Base-by-base conservation (phyloP, 1,140 invertebrate species). In the Brachystomella parvula region DNA sequence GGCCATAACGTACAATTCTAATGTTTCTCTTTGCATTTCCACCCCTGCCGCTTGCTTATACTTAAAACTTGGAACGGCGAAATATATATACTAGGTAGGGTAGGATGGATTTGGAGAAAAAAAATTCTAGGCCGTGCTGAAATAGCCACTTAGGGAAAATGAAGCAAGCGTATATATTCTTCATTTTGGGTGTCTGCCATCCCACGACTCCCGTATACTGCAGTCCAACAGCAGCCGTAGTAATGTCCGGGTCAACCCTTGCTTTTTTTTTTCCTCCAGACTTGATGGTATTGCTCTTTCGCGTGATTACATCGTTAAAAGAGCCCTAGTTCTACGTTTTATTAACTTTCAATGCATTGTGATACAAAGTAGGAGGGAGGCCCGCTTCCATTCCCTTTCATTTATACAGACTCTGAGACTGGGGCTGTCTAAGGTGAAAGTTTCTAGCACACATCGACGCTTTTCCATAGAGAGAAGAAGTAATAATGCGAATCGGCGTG, bases 221-320 rank as follows among this genome's bases (percentile, higher is more conserved):
- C 9, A 44, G 9, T 44, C n/a, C 9, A n/a, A 44, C 9, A 12
- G 9, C 9, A 44, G 39, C 9, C 39, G 9, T n/a, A 44, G 9
- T 44, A 12, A 44, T 12, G 39, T n/a, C 39, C n/a, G 39, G 9
- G n/a, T 44, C 9, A 53, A 12, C 49, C 6, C 49, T 53, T 24
- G 49, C 6, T 6, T 19, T 19, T 6, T 39, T 39, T 9, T 9
- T 12, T 12, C 9, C 39, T 9, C 39, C n/a, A 44, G 39, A 6
- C 49, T 53, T 19, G 9, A 53, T 57, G 29, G 17, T 57, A 63
- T 66, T 53, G 49, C 39, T 35, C 47, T 26, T 67, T 67, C 58
- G 65, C 65, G 65, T 67, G 65, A 67, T 67, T 53, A 35, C 26
- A 62, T 57, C 59, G 65, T 60, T 67, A 62, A 67, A 67, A 56